Evolutionary conservation across 30 jellyfish, hydroid and myxozoan species (phyloP), one percentile per base, ranked within the genome.

Genomic region (Aurelia sp.): DNA sequence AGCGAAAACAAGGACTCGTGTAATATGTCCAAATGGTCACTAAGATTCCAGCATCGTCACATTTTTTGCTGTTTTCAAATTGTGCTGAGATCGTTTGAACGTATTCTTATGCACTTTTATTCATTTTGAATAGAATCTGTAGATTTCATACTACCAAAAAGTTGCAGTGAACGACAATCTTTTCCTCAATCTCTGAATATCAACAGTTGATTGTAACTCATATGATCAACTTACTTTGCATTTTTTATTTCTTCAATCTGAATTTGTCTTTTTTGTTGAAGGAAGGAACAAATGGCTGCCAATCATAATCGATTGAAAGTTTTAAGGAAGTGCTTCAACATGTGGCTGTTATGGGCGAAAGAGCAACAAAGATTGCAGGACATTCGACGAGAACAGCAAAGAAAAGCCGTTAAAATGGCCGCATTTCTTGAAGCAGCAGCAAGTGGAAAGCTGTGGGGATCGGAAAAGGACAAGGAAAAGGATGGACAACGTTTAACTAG

Each of bases 281-380:
- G 98, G 75, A 92, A 92, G 37, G 96, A 82, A 60, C 96, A 87
- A 62, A 86, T 92, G 96, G 98, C 98, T n/a, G 20, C 62, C 3
- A 74, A 86, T 15, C 92, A 86, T 79, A 51, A 22, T 66, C 40
- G 80, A 19, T 60, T 76, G 68, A 87, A 78, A 67, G 62, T 75
- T 31, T 89, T 80, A 15, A 66, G 90, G 18, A 62, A 59, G 21
- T 86, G 95, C 62, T 87, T 92, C 12, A 27, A 51, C 20, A 21
- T 60, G 22, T 92, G 98, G 98, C 87, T 55, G 53, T 62, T 50
- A 51, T 92, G 94, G 92, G 74, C 78, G 7, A 67, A 85, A 18
- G 84, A 81, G 64, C 82, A 74, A 72, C 65, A 80, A 16, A 80
- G 91, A 40, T 22, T 59, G 76, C 83, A 48, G 69, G 75, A 72